Conservation (phyloP, 2,888 invertebrate genomes). For the Cryptus armator region DNA sequence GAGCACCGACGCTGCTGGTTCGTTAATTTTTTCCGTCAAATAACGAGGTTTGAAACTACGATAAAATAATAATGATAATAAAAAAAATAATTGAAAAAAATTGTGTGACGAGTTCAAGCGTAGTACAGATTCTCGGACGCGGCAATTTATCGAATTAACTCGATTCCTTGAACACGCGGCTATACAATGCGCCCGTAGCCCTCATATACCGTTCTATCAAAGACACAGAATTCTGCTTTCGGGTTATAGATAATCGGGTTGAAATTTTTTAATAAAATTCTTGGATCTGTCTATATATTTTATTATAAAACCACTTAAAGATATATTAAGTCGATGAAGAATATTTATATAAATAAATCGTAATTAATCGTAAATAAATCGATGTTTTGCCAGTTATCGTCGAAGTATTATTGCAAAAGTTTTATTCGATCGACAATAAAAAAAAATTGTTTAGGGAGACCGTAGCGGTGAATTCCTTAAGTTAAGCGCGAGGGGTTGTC, state of each 20-base stretch:
- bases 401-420: neutral
- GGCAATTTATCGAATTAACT: conserved; percentile 81
- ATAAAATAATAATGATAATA: neutral
- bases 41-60: too few species aligned
- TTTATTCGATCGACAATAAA: neutral
- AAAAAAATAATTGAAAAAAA: conserved; percentile 13
- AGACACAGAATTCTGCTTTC: conserved; percentile 23
- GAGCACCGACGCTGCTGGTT: neutral
- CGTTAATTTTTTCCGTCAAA: neutral
- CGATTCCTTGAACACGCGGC: conserved; percentile 73
- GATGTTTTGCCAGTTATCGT: neutral
- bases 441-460: neutral
- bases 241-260: neutral
- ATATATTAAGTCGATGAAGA: neutral
- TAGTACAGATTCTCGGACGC: conserved; percentile 72
- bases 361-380: neutral
- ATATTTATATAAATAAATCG: neutral
- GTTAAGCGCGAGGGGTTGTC: conserved; percentile 19
- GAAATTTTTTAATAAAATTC: neutral
- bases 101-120: conserved; percentile 15
- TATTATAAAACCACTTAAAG: neutral
- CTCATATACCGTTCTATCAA: conserved; percentile 52
- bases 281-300: neutral
- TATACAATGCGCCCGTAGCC: conserved; percentile 71
- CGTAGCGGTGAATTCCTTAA: neutral